Conservation (phyloP, 64 coral and sea anemone genomes). For the Anthopleura sola region DNA sequence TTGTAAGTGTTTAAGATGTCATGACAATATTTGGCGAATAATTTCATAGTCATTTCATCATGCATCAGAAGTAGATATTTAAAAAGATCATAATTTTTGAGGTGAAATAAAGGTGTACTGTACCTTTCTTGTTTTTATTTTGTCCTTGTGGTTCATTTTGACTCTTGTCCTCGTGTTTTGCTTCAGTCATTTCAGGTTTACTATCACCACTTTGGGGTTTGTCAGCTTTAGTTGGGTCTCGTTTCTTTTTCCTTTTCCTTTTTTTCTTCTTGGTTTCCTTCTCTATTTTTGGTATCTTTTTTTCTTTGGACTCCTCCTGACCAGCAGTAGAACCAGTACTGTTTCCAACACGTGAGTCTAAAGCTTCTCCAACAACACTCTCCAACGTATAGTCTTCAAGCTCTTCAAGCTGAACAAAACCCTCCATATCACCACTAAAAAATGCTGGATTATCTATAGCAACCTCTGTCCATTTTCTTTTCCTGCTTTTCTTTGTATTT, state of each 20-base stretch:
- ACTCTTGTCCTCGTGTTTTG: too few relatives aligned
- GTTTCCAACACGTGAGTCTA: neutral
- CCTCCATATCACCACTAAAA: conserved; percentile 77
- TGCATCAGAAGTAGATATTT: too few relatives aligned
- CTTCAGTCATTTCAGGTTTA: neutral
- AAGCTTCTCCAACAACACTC: conserved; percentile 24
- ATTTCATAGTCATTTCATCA: too few relatives aligned
- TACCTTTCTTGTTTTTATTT: too few relatives aligned
- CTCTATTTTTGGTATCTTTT: conserved; percentile 16
- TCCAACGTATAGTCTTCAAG: conserved; percentile 59
- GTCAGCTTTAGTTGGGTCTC: neutral
- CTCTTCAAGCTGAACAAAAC: conserved; percentile 89
- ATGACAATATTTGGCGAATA: too few relatives aligned
- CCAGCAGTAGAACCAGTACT: neutral
- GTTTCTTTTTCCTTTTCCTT: conserved; percentile 1
- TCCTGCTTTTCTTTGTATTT: conserved; percentile 34
- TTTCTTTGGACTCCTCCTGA: neutral
- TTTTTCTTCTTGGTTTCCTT: conserved; percentile 45
- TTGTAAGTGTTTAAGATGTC: too few relatives aligned
- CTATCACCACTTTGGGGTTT: neutral
- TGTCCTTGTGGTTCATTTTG: too few relatives aligned
- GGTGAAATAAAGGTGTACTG: too few relatives aligned
- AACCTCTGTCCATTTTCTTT: conserved; percentile 80
- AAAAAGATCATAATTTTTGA: too few relatives aligned
- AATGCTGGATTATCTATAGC: conserved; percentile 65